Percentiles rank a stretch among this genome's conserved stretches.
Conservation (phyloP, 2,797 vertebrate genomes). For the Scomberomorus guttatus region DNA sequence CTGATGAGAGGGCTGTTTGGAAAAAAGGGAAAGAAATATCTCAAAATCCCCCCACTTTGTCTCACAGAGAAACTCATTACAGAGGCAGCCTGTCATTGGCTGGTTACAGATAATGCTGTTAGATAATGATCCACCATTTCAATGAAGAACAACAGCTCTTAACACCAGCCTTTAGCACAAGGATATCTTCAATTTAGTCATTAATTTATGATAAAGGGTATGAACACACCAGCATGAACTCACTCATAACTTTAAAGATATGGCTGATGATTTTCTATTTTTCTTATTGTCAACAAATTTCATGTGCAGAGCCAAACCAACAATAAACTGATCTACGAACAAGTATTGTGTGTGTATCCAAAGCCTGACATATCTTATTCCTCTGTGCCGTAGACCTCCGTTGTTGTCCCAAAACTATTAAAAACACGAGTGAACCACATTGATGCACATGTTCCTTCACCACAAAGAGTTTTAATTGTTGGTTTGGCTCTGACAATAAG, state of each 20-base stretch:
- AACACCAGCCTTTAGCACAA: not conserved
- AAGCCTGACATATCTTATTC: no score
- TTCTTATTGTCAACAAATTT: no score
- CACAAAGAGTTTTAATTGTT: no score
- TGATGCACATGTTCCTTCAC: no score
- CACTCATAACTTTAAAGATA: not conserved
- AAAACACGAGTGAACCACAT: no score
- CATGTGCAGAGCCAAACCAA: no score
- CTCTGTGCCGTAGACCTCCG: no score
- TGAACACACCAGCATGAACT: slow-evolving; percentile 3
- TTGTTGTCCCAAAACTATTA: no score
- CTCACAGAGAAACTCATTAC: slow-evolving; percentile 24
- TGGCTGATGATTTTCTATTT: no score
- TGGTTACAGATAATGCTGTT: slow-evolving; percentile 25
- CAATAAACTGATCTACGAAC: no score
- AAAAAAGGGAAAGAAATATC: slow-evolving; percentile 20
- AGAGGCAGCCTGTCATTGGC: slow-evolving; percentile 10
- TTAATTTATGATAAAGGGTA: slow-evolving; percentile 14
- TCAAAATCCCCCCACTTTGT: slow-evolving; percentile 18
- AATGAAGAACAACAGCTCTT: slow-evolving; percentile 22
- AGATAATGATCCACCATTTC: slow-evolving; percentile 31
- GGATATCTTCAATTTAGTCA: not conserved
- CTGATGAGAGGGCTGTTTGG: slow-evolving; percentile 39
- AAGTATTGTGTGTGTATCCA: no score
- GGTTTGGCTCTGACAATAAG: no score